Evolutionary conservation across 1,140 invertebrate species (phyloP).

Genomic region (Halictus rubicundus): DNA sequence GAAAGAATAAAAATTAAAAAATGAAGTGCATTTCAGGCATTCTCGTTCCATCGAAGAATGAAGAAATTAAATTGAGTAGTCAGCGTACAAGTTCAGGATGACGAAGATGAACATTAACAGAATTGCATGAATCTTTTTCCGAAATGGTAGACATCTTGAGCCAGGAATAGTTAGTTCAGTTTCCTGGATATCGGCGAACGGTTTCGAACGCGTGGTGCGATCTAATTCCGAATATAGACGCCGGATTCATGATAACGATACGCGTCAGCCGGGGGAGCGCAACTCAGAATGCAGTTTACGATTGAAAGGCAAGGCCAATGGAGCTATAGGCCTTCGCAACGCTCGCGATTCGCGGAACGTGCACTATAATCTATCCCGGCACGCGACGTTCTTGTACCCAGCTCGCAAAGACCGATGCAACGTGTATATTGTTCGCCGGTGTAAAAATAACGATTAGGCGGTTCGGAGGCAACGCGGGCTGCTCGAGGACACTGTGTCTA

Average conservation of each 20-base stretch:
- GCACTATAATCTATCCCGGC: slow-evolving; percentile 19
- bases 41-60: too few species aligned
- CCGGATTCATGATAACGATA: slow-evolving; percentile 23
- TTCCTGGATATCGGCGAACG: neutral
- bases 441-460: neutral
- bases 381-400: neutral
- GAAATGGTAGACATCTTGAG: too few species aligned
- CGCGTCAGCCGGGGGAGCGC: neutral
- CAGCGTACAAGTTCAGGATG: too few species aligned
- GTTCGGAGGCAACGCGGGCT: neutral
- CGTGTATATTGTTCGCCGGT: neutral
- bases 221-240: slow-evolving; percentile 6
- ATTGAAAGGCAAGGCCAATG: slow-evolving; percentile 40
- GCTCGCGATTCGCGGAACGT: neutral
- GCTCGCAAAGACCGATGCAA: too few species aligned
- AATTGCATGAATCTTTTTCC: too few species aligned
- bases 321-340: slow-evolving; percentile 7
- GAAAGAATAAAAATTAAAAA: too few species aligned
- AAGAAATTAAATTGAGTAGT: too few species aligned
- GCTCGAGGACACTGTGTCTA: neutral
- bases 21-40: too few species aligned
- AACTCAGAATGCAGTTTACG: slow-evolving; percentile 3
- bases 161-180: too few species aligned
- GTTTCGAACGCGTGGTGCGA: neutral
- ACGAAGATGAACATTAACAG: too few species aligned